Percentiles rank a stretch among this genome's conserved stretches.
phyloP scores from a whole-genome alignment of 2,797 vertebrate species.

The Diglossa cyanea region DNA sequence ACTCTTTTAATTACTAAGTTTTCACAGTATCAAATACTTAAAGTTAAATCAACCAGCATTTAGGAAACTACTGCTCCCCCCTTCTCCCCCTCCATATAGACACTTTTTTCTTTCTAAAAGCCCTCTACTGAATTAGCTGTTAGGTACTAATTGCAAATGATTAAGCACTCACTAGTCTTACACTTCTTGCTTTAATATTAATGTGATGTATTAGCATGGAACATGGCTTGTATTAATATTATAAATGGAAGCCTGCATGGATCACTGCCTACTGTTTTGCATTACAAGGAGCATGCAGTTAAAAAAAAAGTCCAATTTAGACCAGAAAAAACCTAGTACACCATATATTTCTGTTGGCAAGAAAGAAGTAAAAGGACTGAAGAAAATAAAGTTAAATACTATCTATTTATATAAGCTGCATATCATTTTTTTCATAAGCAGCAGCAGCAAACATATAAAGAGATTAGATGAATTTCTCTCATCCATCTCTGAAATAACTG shows the following conservation, averaged over 20 bases:
- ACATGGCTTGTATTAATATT: constrained; percentile 79
- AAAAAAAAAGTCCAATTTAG: constrained; percentile 61
- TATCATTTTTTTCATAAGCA: constrained; percentile 42
- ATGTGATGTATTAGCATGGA: constrained; percentile 77
- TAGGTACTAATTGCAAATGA: constrained; percentile 81
- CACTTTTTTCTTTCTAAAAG: constrained; percentile 67
- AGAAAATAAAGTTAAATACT: constrained; percentile 63
- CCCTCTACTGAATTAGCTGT: constrained; percentile 76
- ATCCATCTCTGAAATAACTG: constrained; percentile 20
- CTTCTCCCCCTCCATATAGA: background rate
- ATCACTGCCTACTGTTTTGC: constrained; percentile 74
- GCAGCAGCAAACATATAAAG: constrained; percentile 30
- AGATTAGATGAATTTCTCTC: constrained; percentile 41
- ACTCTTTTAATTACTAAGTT: constrained; percentile 73
- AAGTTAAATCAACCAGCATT: constrained; percentile 74
- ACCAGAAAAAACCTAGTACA: constrained; percentile 30
- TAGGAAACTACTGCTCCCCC: constrained; percentile 58
- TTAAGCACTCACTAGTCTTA: constrained; percentile 78
- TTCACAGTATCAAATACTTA: constrained; percentile 70
- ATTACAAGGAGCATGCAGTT: constrained; percentile 63
- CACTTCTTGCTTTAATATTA: constrained; percentile 80
- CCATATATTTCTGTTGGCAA: constrained; percentile 51
- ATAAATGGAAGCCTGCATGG: constrained; percentile 78
- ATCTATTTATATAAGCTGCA: constrained; percentile 52
- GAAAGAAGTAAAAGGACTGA: constrained; percentile 45